A percentile compares a stretch with the other conserved stretches of the same genome.
Evolutionary conservation across 2,113 vertebrate species (phyloP).

Genomic region (Psilopogon haemacephalus): DNA sequence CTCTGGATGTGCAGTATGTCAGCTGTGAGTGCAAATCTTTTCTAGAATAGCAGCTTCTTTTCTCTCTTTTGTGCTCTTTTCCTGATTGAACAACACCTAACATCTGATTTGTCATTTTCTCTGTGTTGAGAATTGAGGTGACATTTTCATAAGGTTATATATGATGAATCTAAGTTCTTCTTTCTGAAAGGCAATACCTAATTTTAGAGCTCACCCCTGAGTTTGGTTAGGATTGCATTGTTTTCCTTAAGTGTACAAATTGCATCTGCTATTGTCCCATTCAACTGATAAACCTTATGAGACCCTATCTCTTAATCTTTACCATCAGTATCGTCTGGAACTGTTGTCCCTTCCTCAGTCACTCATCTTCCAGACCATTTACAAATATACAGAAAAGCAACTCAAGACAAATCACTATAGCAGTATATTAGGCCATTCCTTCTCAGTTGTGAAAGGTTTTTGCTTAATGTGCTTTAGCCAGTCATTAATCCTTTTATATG

Average conservation of each 20-base stretch:
- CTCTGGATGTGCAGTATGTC: not conserved
- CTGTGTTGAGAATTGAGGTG: not conserved
- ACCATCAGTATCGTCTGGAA: not conserved
- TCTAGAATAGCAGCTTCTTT: not conserved
- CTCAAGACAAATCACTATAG: not conserved
- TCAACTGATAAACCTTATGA: not conserved
- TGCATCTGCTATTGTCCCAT: not conserved
- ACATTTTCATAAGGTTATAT: conserved; percentile 27
- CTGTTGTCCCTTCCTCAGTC: not conserved
- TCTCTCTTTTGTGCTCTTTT: not conserved
- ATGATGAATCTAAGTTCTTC: not conserved
- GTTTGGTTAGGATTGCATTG: not conserved
- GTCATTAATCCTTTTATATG: not conserved
- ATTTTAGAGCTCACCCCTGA: not conserved
- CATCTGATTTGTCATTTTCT: conserved; percentile 7
- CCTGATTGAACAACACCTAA: conserved; percentile 11
- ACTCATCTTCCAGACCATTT: not conserved
- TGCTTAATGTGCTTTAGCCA: not conserved
- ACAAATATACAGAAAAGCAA: not conserved
- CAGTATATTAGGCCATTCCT: not conserved
- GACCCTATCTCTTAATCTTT: not conserved
- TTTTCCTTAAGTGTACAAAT: conserved; percentile 17
- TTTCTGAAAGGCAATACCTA: conserved; percentile 25
- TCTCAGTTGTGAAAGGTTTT: not conserved
- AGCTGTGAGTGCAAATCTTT: not conserved